Evolutionary conservation across 1,140 invertebrate genomes (phyloP).

Genomic region (Ctenoplectra terminalis): DNA sequence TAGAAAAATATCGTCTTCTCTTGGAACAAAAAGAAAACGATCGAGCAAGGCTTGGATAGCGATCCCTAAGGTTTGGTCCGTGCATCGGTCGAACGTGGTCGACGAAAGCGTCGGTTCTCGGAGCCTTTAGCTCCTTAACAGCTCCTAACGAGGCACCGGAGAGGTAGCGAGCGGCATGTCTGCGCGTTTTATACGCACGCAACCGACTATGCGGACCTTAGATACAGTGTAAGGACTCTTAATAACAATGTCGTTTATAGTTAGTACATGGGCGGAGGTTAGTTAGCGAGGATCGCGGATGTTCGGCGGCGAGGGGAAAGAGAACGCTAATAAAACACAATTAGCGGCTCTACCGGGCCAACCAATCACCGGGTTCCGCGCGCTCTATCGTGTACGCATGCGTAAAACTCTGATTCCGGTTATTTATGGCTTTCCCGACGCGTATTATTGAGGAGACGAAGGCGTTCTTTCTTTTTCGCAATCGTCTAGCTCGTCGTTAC

Average conservation of each 20-base stretch:
- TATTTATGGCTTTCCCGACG: slow-evolving; percentile 77
- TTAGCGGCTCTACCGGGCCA: slow-evolving; percentile 74
- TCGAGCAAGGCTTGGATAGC: neutral
- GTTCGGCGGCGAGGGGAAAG: slow-evolving; percentile 40
- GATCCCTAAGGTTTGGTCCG: neutral
- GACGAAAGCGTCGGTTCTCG: slow-evolving; percentile 14
- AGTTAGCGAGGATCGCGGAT: slow-evolving; percentile 71
- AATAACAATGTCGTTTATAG: slow-evolving; percentile 79
- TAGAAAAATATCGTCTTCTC: neutral
- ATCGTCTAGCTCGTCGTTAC: slow-evolving; percentile 58
- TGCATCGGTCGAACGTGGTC: neutral
- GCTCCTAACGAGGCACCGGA: slow-evolving; percentile 71
- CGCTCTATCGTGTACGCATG: slow-evolving; percentile 61
- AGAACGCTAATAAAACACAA: slow-evolving; percentile 82
- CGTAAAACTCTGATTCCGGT: slow-evolving; percentile 74
- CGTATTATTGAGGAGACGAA: slow-evolving; percentile 71
- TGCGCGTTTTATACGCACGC: slow-evolving; percentile 38
- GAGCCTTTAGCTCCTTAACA: slow-evolving; percentile 54
- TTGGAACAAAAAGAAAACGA: neutral
- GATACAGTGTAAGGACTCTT: slow-evolving; percentile 59
- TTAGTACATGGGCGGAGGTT: slow-evolving; percentile 75
- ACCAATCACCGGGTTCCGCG: slow-evolving; percentile 77
- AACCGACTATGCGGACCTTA: slow-evolving; percentile 34
- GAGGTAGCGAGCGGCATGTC: slow-evolving; percentile 43
- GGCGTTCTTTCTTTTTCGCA: slow-evolving; percentile 63